Evolutionary conservation across 2,113 vertebrate species (phyloP), one percentile per base, ranked within the genome.

Genomic region (Cyanoderma ruficeps): DNA sequence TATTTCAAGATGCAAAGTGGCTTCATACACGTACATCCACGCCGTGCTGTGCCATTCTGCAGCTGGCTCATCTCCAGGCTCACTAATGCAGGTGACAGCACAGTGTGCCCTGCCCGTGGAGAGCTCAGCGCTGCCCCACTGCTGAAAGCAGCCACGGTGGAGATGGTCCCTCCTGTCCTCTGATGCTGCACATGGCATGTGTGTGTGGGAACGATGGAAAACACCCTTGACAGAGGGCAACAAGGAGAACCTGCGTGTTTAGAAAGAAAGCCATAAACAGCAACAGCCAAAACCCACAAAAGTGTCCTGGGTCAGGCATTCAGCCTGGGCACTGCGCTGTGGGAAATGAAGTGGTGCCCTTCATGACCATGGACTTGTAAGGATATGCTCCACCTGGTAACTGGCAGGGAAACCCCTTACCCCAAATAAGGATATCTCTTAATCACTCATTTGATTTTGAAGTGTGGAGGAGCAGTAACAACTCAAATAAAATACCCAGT

Each of bases 151-250:
- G 44, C 28, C 20, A 4, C 4, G 20, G 17, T 1, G 22, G 57
- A 27, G 70, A 46, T 17, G 42, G 31, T 1, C 8, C 50, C 13
- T 14, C 39, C 25, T 28, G 35, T 44, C 52, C 70, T 64, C 22
- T 8, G 28, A n/a, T 4, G 30, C 8, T 22, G n/a, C 35, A 12
- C 24, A 25, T 1, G 50, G 35, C 30, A 31, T 2, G 11, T 23
- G 24, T 11, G 33, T 17, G 76, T 30, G 56, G 16, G 53, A 33
- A 41, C 7, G 37, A 50, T 0, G 7, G 46, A 24, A 4, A n/a
- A 18, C 33, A 11, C 4, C 21, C 5, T 1, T 11, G 46, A 27
- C 0, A 22, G 57, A 28, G n/a, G 53, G 10, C 28, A 69, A 55
- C 59, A 56, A 52, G 49, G 28, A 60, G 59, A 69, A 82, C 10